Conservation (phyloP, 2,113 vertebrate genomes). For the Trichomycterus rosablanca region DNA sequence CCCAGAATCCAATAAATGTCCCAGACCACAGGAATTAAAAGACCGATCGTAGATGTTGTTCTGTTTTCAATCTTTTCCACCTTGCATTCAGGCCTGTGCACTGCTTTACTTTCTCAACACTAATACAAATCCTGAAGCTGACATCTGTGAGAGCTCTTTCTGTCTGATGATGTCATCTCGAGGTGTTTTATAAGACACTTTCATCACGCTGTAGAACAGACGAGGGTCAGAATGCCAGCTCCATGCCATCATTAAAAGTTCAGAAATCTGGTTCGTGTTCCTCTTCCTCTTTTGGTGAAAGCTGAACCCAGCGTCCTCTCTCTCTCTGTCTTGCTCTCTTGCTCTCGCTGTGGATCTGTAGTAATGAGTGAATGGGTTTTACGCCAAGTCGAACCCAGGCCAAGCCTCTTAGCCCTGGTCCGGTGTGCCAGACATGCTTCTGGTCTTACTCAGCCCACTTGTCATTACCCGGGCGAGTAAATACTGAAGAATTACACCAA, state of each 20-base stretch:
- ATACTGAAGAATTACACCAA: background rate
- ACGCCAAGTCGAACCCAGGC: background rate
- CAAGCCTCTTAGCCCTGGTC: background rate
- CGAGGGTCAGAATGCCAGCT: background rate
- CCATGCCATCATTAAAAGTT: background rate
- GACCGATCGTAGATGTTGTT: too few species aligned
- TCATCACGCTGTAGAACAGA: background rate
- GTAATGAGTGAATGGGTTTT: constrained; percentile 1
- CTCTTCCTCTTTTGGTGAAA: constrained; percentile 1
- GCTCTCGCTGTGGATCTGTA: background rate
- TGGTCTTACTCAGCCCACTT: background rate
- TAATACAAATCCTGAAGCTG: constrained; percentile 8
- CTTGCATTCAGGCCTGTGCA: too few species aligned
- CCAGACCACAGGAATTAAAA: too few species aligned
- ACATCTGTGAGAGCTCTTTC: constrained; percentile 1
- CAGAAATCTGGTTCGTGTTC: background rate
- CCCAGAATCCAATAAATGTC: too few species aligned
- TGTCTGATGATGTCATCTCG: constrained; percentile 24
- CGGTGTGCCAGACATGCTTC: background rate
- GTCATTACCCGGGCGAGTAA: background rate
- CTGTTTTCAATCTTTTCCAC: too few species aligned
- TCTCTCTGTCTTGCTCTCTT: too few species aligned
- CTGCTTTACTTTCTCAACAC: constrained; percentile 49
- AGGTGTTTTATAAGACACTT: constrained; percentile 18
- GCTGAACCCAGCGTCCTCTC: background rate